These are phyloP conservation scores for Habropoda laboriosa DNA, from an alignment of 1,140 invertebrate species.

Conservation along the genomic window DNA sequence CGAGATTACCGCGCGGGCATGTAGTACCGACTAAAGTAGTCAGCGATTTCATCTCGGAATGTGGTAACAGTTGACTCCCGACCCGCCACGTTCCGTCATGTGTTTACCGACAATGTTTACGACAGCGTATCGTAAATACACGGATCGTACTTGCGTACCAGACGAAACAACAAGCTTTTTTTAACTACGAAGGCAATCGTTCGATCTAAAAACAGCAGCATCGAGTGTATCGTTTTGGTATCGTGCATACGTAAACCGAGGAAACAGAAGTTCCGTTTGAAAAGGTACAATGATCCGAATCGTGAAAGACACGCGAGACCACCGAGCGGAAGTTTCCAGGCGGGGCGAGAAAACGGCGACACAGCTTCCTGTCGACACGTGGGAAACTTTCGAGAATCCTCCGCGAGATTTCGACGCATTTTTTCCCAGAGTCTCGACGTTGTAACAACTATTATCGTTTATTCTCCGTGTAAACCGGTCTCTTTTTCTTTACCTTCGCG, in stretches of 20 bases:
- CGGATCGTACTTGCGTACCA: background rate
- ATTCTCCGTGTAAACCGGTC: background rate
- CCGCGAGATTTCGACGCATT: constrained; percentile 13
- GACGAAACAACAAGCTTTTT: background rate
- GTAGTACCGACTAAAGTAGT: background rate
- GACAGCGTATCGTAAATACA: background rate
- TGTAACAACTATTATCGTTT: background rate
- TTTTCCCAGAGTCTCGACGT: background rate
- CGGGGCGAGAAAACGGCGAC: constrained; percentile 19
- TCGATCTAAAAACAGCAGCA: no score
- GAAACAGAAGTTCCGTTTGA: background rate
- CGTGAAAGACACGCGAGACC: constrained; percentile 41
- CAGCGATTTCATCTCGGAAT: background rate
- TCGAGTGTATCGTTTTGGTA: no score
- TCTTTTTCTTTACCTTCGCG: background rate
- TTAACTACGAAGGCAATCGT: no score
- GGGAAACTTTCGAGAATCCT: constrained; percentile 58
- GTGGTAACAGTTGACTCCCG: constrained; percentile 4
- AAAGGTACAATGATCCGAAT: background rate
- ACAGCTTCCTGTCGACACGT: constrained; percentile 43
- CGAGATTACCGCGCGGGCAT: background rate
- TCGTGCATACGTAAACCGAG: no score
- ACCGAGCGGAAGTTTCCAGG: constrained; percentile 24
- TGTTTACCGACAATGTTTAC: background rate
- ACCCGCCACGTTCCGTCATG: background rate